Evolutionary conservation across 2,797 vertebrate species (phyloP).

Genomic region (Mallotus villosus): DNA sequence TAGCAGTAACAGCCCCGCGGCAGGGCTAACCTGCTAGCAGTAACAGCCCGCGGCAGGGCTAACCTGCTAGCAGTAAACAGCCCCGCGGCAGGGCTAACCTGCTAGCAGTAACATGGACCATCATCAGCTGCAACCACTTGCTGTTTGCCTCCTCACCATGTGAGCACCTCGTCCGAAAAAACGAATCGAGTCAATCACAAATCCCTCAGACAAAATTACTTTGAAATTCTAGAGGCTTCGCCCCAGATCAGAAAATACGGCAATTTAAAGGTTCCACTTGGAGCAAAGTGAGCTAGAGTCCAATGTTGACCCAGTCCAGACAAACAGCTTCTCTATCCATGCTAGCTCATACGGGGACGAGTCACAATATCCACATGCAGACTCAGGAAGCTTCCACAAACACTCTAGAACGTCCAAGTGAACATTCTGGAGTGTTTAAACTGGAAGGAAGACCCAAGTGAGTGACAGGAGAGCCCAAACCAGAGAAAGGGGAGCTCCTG

Average conservation of each 20-base stretch:
- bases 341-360: slow-evolving; percentile 16
- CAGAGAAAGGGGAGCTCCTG: slow-evolving; percentile 47
- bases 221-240: slow-evolving; percentile 19
- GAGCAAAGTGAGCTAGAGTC: slow-evolving; percentile 27
- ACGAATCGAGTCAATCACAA: slow-evolving; percentile 22
- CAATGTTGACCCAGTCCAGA: slow-evolving; percentile 1
- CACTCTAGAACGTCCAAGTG: slow-evolving; percentile 3
- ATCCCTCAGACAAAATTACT: slow-evolving; percentile 9
- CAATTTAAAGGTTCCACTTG: slow-evolving; percentile 21
- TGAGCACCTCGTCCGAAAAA: slow-evolving; percentile 1
- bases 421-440: slow-evolving; percentile 21
- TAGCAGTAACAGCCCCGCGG: no score
- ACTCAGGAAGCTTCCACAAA: slow-evolving; percentile 35
- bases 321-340: not conserved
- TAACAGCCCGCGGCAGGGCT: not conserved
- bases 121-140: slow-evolving; percentile 28
- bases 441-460: slow-evolving; percentile 14
- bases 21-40: no score
- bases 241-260: slow-evolving; percentile 5
- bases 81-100: slow-evolving; percentile 34
- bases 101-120: slow-evolving; percentile 40
- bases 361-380: slow-evolving; percentile 17
- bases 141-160: not conserved
- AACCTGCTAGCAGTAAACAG: slow-evolving; percentile 53
- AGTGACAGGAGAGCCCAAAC: slow-evolving; percentile 50